phyloP scores from a whole-genome alignment of 1,140 invertebrate species.

The Bombus fervidus region DNA sequence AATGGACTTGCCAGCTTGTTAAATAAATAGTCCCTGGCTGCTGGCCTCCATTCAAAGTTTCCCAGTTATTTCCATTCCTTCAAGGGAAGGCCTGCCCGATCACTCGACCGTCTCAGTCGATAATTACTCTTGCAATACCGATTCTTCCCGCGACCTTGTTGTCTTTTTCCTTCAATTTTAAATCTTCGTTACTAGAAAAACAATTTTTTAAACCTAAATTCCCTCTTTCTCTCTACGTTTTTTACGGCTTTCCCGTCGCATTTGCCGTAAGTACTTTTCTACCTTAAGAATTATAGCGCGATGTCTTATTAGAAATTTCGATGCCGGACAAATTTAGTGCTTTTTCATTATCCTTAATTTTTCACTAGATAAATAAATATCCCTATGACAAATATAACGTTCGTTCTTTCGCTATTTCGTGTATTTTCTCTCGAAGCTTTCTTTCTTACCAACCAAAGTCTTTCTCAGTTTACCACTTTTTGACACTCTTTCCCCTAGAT shows the following conservation, averaged over 20 bases:
- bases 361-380: too few species aligned
- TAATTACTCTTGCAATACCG: background rate
- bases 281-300: too few species aligned
- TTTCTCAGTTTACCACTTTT: too few species aligned
- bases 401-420: too few species aligned
- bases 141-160: background rate
- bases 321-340: too few species aligned
- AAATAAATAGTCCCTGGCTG: constrained; percentile 42
- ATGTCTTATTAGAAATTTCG: too few species aligned
- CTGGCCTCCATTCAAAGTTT: constrained; percentile 3
- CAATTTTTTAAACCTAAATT: background rate
- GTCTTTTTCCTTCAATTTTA: background rate
- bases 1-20: constrained; percentile 40
- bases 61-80: constrained; percentile 12
- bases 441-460: too few species aligned
- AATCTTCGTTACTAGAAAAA: background rate
- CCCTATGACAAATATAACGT: too few species aligned
- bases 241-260: too few species aligned
- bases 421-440: too few species aligned
- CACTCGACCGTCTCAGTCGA: background rate
- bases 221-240: background rate
- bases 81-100: background rate
- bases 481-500: background rate
- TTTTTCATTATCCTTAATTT: too few species aligned
- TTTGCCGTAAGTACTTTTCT: too few species aligned